A percentile compares a stretch with the other conserved stretches of the same genome.
phyloP scores from a whole-genome alignment of 2,797 vertebrate species.

The Chanos chanos region DNA sequence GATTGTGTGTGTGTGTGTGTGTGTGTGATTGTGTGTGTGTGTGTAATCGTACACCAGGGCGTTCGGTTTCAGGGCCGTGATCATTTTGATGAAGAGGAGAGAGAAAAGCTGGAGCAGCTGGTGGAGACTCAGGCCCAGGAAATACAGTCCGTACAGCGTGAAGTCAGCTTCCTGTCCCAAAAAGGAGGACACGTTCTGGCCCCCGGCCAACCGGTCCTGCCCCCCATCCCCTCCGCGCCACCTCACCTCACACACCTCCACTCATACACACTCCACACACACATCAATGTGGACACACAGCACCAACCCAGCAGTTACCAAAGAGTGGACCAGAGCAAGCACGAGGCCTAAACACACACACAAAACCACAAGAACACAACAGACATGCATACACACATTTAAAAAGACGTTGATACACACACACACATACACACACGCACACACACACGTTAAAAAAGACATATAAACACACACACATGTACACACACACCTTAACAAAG shows the following conservation, averaged over 20 bases:
- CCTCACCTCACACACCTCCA: neutral
- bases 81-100: constrained; percentile 58
- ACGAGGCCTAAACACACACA: too few relatives aligned
- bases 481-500: neutral
- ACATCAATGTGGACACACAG: constrained; percentile 61
- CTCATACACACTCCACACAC: constrained; percentile 11
- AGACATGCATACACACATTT: neutral
- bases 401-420: too few relatives aligned
- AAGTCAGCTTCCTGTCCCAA: constrained; percentile 67
- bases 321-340: too few relatives aligned
- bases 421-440: neutral
- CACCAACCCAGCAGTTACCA: neutral
- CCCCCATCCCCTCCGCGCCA: constrained; percentile 39
- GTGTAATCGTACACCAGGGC: constrained; percentile 58
- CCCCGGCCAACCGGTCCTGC: constrained; percentile 41
- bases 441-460: neutral
- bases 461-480: neutral
- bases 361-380: neutral
- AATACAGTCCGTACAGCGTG: constrained; percentile 59
- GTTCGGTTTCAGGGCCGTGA: constrained; percentile 64
- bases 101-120: constrained; percentile 55
- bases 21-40: neutral
- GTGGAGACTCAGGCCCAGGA: constrained; percentile 57
- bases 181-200: constrained; percentile 69
- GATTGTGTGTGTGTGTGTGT: constrained; percentile 5